Evolutionary conservation across 1,140 invertebrate species (phyloP).

Genomic region (Lucilia sericata): DNA sequence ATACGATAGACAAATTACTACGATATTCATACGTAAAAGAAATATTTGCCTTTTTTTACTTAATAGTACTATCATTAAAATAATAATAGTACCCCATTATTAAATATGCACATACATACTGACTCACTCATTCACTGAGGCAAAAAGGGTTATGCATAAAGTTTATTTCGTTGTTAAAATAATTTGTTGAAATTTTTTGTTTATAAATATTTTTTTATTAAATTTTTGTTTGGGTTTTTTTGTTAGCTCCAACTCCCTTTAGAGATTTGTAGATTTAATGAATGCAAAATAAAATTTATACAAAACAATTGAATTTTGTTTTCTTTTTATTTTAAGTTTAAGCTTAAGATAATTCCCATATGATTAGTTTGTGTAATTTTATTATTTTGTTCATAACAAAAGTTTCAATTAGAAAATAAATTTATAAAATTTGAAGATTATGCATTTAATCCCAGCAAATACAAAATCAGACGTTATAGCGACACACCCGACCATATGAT

Average conservation of each 20-base stretch:
- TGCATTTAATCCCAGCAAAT: too few species aligned
- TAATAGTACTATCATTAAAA: neutral
- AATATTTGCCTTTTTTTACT: neutral
- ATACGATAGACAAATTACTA: constrained; percentile 6
- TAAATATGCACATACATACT: too few species aligned
- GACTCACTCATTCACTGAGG: too few species aligned
- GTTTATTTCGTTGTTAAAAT: too few species aligned
- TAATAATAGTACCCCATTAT: neutral
- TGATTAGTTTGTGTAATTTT: neutral
- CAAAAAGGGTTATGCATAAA: neutral
- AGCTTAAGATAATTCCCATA: neutral
- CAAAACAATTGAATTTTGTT: neutral
- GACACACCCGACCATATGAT: too few species aligned
- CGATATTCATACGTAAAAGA: neutral
- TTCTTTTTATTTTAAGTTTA: neutral
- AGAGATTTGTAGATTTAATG: neutral
- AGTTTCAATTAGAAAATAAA: too few species aligned
- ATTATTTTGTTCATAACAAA: too few species aligned
- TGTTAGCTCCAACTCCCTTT: neutral
- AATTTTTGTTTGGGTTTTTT: neutral
- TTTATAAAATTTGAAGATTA: too few species aligned
- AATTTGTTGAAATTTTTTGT: neutral
- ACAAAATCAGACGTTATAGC: too few species aligned
- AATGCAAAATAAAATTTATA: neutral
- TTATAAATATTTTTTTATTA: neutral